A percentile compares a stretch with the other conserved stretches of the same genome.
phyloP scores from a whole-genome alignment of 2,888 invertebrate species.

The Drosophila mercatorum region DNA sequence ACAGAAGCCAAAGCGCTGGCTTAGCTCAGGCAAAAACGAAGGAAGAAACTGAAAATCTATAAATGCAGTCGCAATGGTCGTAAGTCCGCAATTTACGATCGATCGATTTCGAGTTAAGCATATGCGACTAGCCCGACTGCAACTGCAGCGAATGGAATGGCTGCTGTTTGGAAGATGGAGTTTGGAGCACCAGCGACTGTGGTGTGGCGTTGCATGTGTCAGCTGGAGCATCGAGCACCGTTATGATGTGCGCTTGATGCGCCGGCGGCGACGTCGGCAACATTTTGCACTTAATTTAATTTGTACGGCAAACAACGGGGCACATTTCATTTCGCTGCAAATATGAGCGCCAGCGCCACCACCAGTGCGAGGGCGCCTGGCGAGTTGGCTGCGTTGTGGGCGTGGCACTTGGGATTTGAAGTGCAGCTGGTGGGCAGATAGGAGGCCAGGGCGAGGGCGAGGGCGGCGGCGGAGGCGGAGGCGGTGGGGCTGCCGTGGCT shows the following conservation, averaged over 20 bases:
- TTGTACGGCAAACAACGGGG: constrained; percentile 74
- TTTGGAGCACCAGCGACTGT: background rate
- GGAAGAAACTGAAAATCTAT: constrained; percentile 47
- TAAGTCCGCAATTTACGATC: constrained; percentile 80
- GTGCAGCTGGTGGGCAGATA: constrained; percentile 47
- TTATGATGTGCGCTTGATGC: constrained; percentile 73
- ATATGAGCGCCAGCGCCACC: constrained; percentile 58
- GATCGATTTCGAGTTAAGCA: constrained; percentile 79
- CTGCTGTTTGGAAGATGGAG: constrained; percentile 28
- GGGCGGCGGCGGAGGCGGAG: background rate
- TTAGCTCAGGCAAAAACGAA: constrained; percentile 5
- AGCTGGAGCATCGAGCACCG: constrained; percentile 57
- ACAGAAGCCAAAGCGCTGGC: constrained; percentile 22
- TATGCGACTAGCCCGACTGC: constrained; percentile 59
- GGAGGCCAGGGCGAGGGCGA: background rate
- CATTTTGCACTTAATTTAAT: constrained; percentile 81
- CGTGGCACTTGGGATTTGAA: constrained; percentile 35
- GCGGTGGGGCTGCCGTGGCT: too few species aligned
- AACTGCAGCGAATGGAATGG: constrained; percentile 32
- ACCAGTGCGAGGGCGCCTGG: constrained; percentile 27
- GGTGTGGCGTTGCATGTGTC: constrained; percentile 39
- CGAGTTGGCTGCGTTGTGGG: constrained; percentile 58
- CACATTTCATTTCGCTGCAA: constrained; percentile 38
- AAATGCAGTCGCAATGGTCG: constrained; percentile 54
- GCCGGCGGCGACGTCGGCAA: constrained; percentile 47